Evolutionary conservation across 2,113 vertebrate species (phyloP), one percentile per base, ranked within the genome.

Genomic region (Tragulus kanchil): DNA sequence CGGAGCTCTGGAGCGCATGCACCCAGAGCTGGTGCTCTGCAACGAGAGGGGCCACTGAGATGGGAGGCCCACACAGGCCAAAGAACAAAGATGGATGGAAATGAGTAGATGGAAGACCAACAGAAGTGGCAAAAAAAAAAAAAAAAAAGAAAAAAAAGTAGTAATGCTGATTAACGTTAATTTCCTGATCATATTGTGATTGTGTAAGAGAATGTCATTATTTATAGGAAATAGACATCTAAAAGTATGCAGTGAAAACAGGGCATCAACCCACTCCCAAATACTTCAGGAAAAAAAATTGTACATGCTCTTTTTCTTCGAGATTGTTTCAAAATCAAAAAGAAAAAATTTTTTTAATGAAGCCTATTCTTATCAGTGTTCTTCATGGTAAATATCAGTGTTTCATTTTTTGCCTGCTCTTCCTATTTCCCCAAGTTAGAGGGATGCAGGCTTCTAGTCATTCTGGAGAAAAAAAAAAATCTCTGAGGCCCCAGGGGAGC

Each of bases 401-500:
- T 31, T 78, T 12, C 1, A 23, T 10, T 81, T 94, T 67, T 65
- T 17, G 7, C 67, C 82, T 64, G 36, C 50, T 85, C 0, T 48
- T 87, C 90, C 87, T 71, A 4, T 73, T 81, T 84, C 26, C 31
- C 61, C 31, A 48, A 4, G 23, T 88, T 64, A 48, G 23, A 59
- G n/a, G 26, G 12, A 2, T 19, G 23, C 23, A 54, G 85, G 90
- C 61, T 75, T 25, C 19, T 19, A 45, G 61, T 52, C 15, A 16
- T 16, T 54, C 26, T 79, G 52, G 79, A 89, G 85, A 79, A 84
- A 67, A 67, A n/a, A 65, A 36, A 36, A 11, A 19, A 69, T 52
- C 50, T 69, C 3, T 0, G 13, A 73, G 83, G 73, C 28, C 97
- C 83, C 93, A 6, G 48, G 94, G 85, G 96, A 97, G 58, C 93